Conservation (phyloP, 1,140 invertebrate genomes). For the Bradynema listronoti region DNA sequence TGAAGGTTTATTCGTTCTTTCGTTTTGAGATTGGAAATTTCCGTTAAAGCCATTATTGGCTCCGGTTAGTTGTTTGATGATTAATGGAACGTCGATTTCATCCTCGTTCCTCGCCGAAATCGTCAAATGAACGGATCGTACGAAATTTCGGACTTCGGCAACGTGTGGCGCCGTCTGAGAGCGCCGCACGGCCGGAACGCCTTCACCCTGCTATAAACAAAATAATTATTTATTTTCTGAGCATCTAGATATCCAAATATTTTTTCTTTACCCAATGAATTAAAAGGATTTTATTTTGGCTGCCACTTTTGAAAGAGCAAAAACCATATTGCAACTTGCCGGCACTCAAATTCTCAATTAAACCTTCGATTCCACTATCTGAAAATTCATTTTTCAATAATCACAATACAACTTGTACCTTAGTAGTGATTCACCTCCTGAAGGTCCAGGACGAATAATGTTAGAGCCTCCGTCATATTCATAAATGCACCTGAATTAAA, state of each 20-base stretch:
- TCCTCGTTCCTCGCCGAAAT: slow-evolving; percentile 41
- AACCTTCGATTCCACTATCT: slow-evolving; percentile 40
- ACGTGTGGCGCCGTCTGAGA: slow-evolving; percentile 37
- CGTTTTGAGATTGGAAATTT: not conserved
- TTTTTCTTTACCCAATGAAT: slow-evolving; percentile 46
- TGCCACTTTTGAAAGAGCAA: not conserved
- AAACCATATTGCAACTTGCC: slow-evolving; percentile 48
- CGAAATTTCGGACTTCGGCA: slow-evolving; percentile 37
- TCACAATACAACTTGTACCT: slow-evolving; percentile 7
- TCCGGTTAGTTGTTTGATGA: slow-evolving; percentile 27
- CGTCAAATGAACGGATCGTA: slow-evolving; percentile 38
- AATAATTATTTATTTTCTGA: slow-evolving; percentile 24
- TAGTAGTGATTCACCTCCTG: slow-evolving; percentile 36
- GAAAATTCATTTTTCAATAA: slow-evolving; percentile 22
- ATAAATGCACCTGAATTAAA: slow-evolving; percentile 44
- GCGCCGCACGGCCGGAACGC: slow-evolving; percentile 32
- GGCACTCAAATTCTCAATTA: slow-evolving; percentile 24
- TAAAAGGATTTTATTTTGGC: slow-evolving; percentile 43
- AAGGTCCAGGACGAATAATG: slow-evolving; percentile 38
- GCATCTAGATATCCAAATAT: slow-evolving; percentile 7
- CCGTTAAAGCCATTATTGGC: not conserved
- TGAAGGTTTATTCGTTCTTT: not conserved
- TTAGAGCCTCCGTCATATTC: slow-evolving; percentile 49
- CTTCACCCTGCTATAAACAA: slow-evolving; percentile 44
- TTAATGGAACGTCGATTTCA: slow-evolving; percentile 32